phyloP scores from a whole-genome alignment of 2,888 invertebrate genomes.

The Campopleginae sp. region DNA sequence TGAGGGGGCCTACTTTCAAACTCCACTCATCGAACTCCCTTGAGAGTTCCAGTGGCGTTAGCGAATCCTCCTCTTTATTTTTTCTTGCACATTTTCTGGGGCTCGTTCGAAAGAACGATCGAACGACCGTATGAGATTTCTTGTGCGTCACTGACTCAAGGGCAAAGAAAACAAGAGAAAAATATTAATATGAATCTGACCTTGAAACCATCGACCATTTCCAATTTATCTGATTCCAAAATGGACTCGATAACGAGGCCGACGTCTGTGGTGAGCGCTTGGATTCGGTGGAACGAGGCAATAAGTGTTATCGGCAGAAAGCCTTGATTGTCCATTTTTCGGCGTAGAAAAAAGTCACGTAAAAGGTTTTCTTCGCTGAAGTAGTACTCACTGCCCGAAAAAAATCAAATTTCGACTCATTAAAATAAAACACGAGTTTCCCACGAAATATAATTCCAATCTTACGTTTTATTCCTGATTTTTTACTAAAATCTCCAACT shows the following conservation, averaged over 20 bases:
- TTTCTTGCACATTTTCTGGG: slow-evolving; percentile 75
- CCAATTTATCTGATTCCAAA: slow-evolving; percentile 93
- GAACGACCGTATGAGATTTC: slow-evolving; percentile 56
- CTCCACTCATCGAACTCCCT: slow-evolving; percentile 77
- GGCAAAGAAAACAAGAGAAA: neutral
- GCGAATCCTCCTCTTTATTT: slow-evolving; percentile 79
- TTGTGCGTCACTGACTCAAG: slow-evolving; percentile 66
- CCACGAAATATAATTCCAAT: neutral
- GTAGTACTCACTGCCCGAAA: slow-evolving; percentile 95
- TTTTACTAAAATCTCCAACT: neutral
- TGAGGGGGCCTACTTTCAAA: slow-evolving; percentile 81
- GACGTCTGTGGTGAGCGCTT: slow-evolving; percentile 94
- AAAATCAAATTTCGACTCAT: neutral
- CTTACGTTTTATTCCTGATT: neutral
- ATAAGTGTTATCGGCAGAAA: slow-evolving; percentile 97
- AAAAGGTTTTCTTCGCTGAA: slow-evolving; percentile 98
- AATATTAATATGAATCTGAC: slow-evolving; percentile 81
- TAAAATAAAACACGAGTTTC: neutral
- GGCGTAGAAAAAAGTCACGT: slow-evolving; percentile 97
- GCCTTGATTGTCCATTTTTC: slow-evolving; percentile 98
- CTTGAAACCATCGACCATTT: slow-evolving; percentile 91
- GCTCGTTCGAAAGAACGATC: slow-evolving; percentile 54
- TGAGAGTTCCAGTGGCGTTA: slow-evolving; percentile 78
- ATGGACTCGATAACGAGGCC: slow-evolving; percentile 94
- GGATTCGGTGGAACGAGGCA: slow-evolving; percentile 97